phyloP scores from a whole-genome alignment of 2,888 invertebrate genomes.

The Malachius bipustulatus region DNA sequence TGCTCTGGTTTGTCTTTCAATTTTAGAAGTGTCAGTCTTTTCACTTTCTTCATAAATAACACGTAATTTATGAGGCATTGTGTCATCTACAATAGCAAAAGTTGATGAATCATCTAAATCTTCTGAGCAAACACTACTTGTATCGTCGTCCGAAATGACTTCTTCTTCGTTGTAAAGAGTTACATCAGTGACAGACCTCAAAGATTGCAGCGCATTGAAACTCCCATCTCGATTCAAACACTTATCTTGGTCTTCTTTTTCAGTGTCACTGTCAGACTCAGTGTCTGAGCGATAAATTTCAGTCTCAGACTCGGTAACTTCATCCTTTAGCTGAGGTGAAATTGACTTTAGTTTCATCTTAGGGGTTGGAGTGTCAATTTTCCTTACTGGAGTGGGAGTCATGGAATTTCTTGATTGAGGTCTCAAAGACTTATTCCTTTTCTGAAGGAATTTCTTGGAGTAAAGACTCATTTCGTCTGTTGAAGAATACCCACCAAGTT shows the following conservation, averaged over 20 bases:
- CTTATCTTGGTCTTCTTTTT: too few relatives aligned
- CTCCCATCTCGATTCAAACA: too few relatives aligned
- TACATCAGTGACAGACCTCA: slow-evolving; percentile 43
- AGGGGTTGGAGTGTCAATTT: slow-evolving; percentile 12
- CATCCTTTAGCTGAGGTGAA: slow-evolving; percentile 19
- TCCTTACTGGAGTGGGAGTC: slow-evolving; percentile 31
- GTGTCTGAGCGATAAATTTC: slow-evolving; percentile 14
- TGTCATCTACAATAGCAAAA: slow-evolving; percentile 25
- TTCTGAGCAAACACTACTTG: slow-evolving; percentile 6
- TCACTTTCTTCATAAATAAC: slow-evolving; percentile 51
- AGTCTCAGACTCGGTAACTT: slow-evolving; percentile 22
- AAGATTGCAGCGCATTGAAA: slow-evolving; percentile 36
- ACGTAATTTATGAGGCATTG: slow-evolving; percentile 42
- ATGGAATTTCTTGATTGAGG: slow-evolving; percentile 32
- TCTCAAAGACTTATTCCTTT: slow-evolving; percentile 12
- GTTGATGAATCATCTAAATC: slow-evolving; percentile 19
- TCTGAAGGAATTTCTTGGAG: slow-evolving; percentile 13
- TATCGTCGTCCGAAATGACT: slow-evolving; percentile 16
- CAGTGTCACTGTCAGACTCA: too few relatives aligned
- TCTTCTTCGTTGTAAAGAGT: slow-evolving; percentile 34
- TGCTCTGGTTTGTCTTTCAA: slow-evolving; percentile 23
- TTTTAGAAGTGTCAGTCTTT: slow-evolving; percentile 31
- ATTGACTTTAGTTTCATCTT: slow-evolving; percentile 7
- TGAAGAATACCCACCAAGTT: slow-evolving; percentile 35
- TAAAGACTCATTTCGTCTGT: slow-evolving; percentile 36